Evolutionary conservation across 2,888 invertebrate species (phyloP), one percentile per base, ranked within the genome.

Genomic region (Acanthosepion lycidas): DNA sequence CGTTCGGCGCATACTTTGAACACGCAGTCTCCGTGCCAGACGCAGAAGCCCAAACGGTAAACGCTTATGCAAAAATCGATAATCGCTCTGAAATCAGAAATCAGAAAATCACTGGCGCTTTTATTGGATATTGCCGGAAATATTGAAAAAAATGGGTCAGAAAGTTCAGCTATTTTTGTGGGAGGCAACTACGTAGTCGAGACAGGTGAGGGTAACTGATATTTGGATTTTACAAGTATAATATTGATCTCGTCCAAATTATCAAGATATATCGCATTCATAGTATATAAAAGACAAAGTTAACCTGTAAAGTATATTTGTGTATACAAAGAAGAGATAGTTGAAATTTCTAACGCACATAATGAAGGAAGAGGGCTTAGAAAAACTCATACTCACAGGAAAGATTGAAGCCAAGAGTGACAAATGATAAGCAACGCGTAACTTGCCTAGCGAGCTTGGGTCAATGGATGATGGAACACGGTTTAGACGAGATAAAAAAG

Each of bases 101-200:
- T 78, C 78, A 78, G 78, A 78, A 78, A 78, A 78, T 78, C 78
- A 15, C n/a, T 78, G n/a, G n/a, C 78, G 18, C n/a, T 78, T 78
- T 78, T 78, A 78, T 78, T 78, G 78, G 78, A n/a, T 33, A 78
- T 78, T 78, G n/a, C 78, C 15, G 33, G 78, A 78, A 78, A 78
- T 78, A 78, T 78, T 78, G 78, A 78, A 78, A 78, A 64, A 78
- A 78, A n/a, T 78, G 33, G 78, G 78, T 78, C 78, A 78, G 78
- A 78, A 78, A 78, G 78, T 78, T 78, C 78, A 78, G 33, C n/a
- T 78, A 78, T 78, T 78, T 78, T 78, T 78, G n/a, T n/a, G 78
- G n/a, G 12, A n/a, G 78, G n/a, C n/a, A 15, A n/a, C 12, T n/a
- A n/a, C 78, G 4, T 12, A 0, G 12, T 15, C 15, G 15, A 15